Base-by-base conservation (phyloP, 2,888 invertebrate genomes). In the Dynastes tityus region DNA sequence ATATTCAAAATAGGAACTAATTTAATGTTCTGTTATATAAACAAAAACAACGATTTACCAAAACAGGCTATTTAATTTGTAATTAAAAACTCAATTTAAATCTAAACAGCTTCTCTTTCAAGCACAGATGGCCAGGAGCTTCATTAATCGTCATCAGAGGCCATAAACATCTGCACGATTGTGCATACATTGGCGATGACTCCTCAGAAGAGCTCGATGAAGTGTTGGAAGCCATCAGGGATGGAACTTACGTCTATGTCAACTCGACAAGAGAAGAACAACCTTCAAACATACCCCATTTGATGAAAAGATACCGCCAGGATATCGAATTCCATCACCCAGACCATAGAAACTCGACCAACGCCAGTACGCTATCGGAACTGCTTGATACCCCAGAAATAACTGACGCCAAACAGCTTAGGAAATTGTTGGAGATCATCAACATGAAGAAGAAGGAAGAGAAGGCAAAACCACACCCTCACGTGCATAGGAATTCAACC, bases 121-220 rank as follows among this genome's bases (percentile, higher is more conserved):
- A 13, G 32, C 63, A 58, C 85, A 95, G 95, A 85, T 93, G 92
- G 91, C 94, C 94, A 0, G 95, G 95, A 0, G 94, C 94, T 0
- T 95, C 94, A 0, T 89, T 95, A 63, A 93, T 95, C 79, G 92
- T 95, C 87, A 94, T 95, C 79, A 91, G 93, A 84, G 95, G 95
- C 0, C 94, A 95, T 88, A 93, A 93, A 81, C 94, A 95, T 85
- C 90, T 95, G 0, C 94, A 94, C 83, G 93, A 94, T 83, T 95
- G 95, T 85, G 95, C 95, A 0, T 95, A 95, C 88, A 94, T 95
- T 73, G 95, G 95, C 0, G 95, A 95, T 84, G 93, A 95, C 85
- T 95, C 95, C 0, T 94, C 94, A 0, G 95, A 95, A 85, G 95
- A 95, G 83, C 87, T 93, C 6, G 94, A 94, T 32, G 94, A 94